Conservation (phyloP, 2,888 invertebrate species). For the Agapetus fuscipes region DNA sequence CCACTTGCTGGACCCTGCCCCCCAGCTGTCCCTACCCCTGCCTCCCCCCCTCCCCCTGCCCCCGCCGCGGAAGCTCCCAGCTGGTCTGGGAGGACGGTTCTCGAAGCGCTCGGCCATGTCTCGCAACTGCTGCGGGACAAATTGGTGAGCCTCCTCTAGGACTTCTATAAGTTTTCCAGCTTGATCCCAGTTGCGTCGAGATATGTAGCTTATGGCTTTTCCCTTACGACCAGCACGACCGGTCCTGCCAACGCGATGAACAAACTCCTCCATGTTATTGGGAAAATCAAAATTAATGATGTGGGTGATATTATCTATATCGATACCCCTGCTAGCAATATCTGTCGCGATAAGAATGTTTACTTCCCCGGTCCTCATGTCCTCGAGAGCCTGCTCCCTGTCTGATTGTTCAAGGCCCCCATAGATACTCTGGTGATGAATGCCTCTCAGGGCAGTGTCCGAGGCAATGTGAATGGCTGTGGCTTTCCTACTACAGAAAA, state of each 20-base stretch:
- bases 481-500: slow-evolving; percentile 83
- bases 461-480: slow-evolving; percentile 75
- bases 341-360: slow-evolving; percentile 88
- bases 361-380: slow-evolving; percentile 70
- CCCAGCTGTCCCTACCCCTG: no score
- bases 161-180: slow-evolving; percentile 77
- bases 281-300: slow-evolving; percentile 93
- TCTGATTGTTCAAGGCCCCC: slow-evolving; percentile 78
- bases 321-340: slow-evolving; percentile 89
- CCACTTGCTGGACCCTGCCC: no score
- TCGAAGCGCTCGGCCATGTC: slow-evolving; percentile 65
- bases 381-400: slow-evolving; percentile 72
- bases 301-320: slow-evolving; percentile 81
- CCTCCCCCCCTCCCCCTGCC: slow-evolving; percentile 25
- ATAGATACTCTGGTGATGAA: slow-evolving; percentile 73
- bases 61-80: slow-evolving; percentile 27
- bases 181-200: slow-evolving; percentile 72
- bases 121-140: slow-evolving; percentile 64
- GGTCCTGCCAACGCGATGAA: slow-evolving; percentile 91
- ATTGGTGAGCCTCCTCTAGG: slow-evolving; percentile 78
- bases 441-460: slow-evolving; percentile 61
- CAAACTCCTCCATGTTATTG: slow-evolving; percentile 90
- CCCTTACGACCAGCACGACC: slow-evolving; percentile 86
- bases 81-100: slow-evolving; percentile 18
- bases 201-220: slow-evolving; percentile 71